These are phyloP conservation scores for Ictidomys tridecemlineatus DNA, from an alignment of 2,113 vertebrate species.

Conservation along the genomic window DNA sequence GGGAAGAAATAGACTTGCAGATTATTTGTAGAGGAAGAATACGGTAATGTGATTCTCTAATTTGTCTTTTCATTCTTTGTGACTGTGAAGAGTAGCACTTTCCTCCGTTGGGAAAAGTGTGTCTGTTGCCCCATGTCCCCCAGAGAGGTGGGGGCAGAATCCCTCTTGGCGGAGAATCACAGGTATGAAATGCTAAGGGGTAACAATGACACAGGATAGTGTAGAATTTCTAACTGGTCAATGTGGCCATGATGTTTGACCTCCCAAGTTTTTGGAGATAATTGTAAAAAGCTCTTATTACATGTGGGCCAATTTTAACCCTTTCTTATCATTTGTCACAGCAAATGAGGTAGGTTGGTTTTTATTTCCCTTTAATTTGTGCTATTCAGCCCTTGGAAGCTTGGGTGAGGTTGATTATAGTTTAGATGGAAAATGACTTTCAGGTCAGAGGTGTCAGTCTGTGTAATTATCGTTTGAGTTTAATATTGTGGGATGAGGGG, in stretches of 20 bases:
- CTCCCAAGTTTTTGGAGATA: neutral
- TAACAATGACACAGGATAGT: neutral
- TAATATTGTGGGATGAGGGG: no score
- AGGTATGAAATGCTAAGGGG: neutral
- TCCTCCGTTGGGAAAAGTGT: fast-evolving
- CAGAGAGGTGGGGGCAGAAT: neutral
- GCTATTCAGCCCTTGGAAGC: no score
- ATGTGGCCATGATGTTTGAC: neutral
- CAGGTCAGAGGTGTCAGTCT: neutral
- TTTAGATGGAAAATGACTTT: neutral
- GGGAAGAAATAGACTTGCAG: neutral
- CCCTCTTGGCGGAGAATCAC: neutral
- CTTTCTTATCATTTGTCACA: neutral
- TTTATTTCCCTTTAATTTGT: constrained; percentile 38
- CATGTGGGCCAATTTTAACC: neutral
- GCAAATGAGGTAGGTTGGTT: neutral
- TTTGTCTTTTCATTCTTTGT: neutral
- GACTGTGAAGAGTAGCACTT: neutral
- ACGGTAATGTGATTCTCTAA: neutral
- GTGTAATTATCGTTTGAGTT: neutral
- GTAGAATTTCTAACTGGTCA: neutral
- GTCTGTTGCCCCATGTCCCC: neutral
- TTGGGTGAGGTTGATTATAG: neutral
- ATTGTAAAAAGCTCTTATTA: neutral
- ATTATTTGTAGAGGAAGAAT: neutral